Evolutionary conservation across 2,113 vertebrate genomes (phyloP), one percentile per base, ranked within the genome.

Genomic region (Salminus brasiliensis): DNA sequence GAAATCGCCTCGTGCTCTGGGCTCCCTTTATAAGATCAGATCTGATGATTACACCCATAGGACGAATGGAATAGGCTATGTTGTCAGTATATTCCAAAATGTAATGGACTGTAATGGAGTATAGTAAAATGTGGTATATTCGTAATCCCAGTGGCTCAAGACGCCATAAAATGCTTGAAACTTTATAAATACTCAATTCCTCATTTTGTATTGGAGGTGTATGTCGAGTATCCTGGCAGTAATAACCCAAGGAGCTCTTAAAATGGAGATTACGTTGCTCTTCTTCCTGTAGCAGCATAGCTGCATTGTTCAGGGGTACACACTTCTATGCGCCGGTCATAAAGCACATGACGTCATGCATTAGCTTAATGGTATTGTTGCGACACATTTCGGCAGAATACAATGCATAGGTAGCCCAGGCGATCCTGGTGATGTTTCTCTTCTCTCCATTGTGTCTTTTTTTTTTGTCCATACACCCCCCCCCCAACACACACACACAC

Each of bases 321-420:
- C 78, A 88, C 87, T 59, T 87, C 76, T 65, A 81, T 75, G 83
- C 77, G 81, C 68, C 72, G 76, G 80, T 74, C 81, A 81, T 91
- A 89, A 89, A 87, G 81, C 85, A 83, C 80, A 84, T 90, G 89
- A 89, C 81, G 77, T 91, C 88, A 92, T 90, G 87, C 88, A 87
- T 92, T 88, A 88, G 85, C 73, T 85, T 91, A 91, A 89, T 89
- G 87, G 84, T 68, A 84, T 88, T 88, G 88, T 90, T 91, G 91
- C 43, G 69, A 87, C 85, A 85, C 75, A 66, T 76, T 84, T 78
- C 88, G 84, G 88, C 85, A 86, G 82, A 79, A 80, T 86, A 67
- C 76, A 36, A 62, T 73, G 74, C 78, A 78, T 72, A 87, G 88
- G 86, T 87, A 84, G 78, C 76, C 79, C 30, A 62, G 68, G 81